A percentile compares a stretch with the other conserved stretches of the same genome.
Evolutionary conservation across 2,888 invertebrate species (phyloP).

Genomic region (Volucella bombylans): DNA sequence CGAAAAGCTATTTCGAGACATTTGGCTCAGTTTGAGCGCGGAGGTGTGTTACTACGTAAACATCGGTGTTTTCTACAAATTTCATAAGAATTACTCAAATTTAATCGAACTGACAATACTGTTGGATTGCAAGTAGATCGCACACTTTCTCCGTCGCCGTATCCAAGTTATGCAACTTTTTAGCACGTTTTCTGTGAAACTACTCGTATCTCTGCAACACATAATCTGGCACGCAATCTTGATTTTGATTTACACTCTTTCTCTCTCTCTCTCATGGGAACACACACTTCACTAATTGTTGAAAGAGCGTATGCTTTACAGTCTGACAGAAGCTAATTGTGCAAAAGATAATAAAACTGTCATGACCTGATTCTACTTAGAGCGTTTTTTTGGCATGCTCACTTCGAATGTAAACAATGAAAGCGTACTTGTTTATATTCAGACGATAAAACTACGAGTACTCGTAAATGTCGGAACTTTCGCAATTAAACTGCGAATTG

Average conservation of each 20-base stretch:
- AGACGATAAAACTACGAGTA: background rate
- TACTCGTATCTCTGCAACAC: too few species aligned
- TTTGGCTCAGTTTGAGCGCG: constrained; percentile 18
- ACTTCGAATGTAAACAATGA: constrained; percentile 32
- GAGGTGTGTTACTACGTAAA: constrained; percentile 34
- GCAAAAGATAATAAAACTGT: constrained; percentile 31
- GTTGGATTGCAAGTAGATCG: too few species aligned
- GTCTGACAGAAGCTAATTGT: background rate
- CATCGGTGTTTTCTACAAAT: background rate
- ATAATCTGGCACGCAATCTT: background rate
- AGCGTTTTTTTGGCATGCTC: constrained; percentile 17
- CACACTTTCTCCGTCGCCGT: too few species aligned
- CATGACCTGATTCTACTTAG: constrained; percentile 31
- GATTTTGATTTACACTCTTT: background rate
- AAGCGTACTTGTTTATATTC: constrained; percentile 4
- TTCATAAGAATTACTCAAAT: constrained; percentile 23
- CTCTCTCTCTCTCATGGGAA: background rate
- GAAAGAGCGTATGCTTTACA: background rate
- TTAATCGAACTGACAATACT: background rate
- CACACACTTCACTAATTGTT: background rate
- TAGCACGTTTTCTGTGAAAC: constrained; percentile 10
- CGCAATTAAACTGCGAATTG: background rate
- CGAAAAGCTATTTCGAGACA: constrained; percentile 14
- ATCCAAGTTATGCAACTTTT: background rate
- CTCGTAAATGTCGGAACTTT: constrained; percentile 19